Conservation (phyloP, 1,140 invertebrate species). For the Bombus turneri region DNA sequence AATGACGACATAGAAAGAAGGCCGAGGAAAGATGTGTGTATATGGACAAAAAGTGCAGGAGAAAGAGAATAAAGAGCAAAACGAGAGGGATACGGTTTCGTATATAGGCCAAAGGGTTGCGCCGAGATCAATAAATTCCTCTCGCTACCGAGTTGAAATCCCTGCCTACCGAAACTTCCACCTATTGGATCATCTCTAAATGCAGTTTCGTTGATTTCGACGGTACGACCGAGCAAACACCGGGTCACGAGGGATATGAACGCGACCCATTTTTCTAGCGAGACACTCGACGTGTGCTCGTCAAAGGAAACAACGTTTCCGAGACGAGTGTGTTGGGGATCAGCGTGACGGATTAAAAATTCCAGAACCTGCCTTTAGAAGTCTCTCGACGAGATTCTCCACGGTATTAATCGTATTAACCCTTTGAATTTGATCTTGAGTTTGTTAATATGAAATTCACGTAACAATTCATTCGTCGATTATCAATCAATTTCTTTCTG, state of each 20-base stretch:
- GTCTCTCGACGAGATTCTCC: too few relatives aligned
- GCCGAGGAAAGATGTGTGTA: conserved; percentile 33
- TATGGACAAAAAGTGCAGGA: conserved; percentile 41
- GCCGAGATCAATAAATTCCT: conserved; percentile 67
- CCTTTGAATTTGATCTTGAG: too few relatives aligned
- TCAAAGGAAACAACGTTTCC: not conserved
- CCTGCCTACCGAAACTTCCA: not conserved
- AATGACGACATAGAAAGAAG: conserved; percentile 28
- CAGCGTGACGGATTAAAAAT: not conserved
- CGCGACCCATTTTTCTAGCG: not conserved
- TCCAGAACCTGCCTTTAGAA: not conserved
- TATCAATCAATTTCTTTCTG: too few relatives aligned
- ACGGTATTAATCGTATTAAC: too few relatives aligned
- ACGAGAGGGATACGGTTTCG: conserved; percentile 56
- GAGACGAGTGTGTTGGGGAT: not conserved
- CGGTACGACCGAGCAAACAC: not conserved
- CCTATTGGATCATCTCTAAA: not conserved
- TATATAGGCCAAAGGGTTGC: conserved; percentile 73
- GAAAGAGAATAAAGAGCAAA: conserved; percentile 38
- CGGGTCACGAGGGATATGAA: not conserved
- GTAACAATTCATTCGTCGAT: too few relatives aligned
- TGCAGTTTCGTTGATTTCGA: too few relatives aligned
- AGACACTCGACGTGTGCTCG: not conserved
- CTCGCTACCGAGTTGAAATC: conserved; percentile 18
- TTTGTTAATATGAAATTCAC: too few relatives aligned